phyloP scores from a whole-genome alignment of 2,113 vertebrate species.

The Canis aureus region DNA sequence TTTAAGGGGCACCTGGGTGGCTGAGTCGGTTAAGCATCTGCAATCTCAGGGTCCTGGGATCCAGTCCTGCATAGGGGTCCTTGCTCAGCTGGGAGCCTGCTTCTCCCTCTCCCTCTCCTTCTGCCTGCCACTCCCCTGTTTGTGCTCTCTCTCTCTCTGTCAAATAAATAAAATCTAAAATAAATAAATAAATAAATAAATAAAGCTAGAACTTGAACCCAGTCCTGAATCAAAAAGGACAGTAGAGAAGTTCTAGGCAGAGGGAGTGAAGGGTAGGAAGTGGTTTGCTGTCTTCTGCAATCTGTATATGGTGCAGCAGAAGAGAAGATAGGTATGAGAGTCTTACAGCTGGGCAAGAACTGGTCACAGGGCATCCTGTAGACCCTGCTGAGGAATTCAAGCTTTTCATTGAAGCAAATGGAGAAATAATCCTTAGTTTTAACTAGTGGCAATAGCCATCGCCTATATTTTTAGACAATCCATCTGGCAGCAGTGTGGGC shows the following conservation, averaged over 20 bases:
- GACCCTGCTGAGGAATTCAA: background rate
- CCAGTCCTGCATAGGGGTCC: too few relatives aligned
- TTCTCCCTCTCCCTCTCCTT: too few relatives aligned
- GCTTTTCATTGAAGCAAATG: background rate
- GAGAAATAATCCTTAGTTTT: background rate
- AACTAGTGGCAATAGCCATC: background rate
- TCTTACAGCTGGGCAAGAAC: background rate
- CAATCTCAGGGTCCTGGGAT: too few relatives aligned
- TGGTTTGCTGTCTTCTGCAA: background rate
- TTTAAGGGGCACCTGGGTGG: too few relatives aligned
- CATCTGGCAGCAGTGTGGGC: background rate
- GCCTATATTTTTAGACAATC: background rate
- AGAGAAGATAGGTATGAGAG: background rate
- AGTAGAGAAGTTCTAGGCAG: background rate
- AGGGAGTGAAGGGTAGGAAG: background rate
- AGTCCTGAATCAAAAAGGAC: background rate
- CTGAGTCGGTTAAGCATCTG: too few relatives aligned
- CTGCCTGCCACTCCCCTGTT: too few relatives aligned
- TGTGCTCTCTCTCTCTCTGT: too few relatives aligned
- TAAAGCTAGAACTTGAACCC: background rate
- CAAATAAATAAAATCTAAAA: too few relatives aligned
- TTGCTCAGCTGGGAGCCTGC: too few relatives aligned
- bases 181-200: too few relatives aligned
- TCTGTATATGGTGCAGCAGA: background rate
- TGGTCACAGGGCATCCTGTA: background rate